These are phyloP conservation scores for Aegotheles bennettii DNA, from an alignment of 2,113 vertebrate species.

Conservation along the genomic window DNA sequence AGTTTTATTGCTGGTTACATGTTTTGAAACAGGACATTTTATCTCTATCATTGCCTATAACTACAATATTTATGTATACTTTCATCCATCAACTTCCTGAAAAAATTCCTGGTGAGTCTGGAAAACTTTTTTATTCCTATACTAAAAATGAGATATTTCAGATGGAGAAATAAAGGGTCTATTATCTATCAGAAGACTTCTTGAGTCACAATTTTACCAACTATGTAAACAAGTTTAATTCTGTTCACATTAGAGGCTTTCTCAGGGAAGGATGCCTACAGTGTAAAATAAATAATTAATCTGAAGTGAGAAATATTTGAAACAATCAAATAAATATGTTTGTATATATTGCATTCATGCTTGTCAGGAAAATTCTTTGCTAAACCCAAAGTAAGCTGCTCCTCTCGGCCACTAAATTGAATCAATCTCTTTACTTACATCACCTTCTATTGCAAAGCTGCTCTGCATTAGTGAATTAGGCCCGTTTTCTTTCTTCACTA, in stretches of 20 bases:
- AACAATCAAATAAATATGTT: not conserved
- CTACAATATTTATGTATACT: not conserved
- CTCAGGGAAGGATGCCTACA: not conserved
- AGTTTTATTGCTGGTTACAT: not conserved
- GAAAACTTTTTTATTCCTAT: not conserved
- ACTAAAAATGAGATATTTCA: not conserved
- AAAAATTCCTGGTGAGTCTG: not conserved
- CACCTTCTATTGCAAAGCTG: not conserved
- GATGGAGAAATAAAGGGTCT: not conserved
- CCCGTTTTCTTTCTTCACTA: not conserved
- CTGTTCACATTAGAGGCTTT: not conserved
- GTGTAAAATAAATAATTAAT: not conserved
- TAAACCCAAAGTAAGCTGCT: not conserved
- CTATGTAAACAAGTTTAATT: not conserved
- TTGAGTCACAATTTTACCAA: not conserved
- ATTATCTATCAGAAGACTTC: not conserved
- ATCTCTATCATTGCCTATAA: not conserved
- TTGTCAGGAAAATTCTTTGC: not conserved
- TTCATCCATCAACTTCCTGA: not conserved
- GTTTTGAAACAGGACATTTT: not conserved
- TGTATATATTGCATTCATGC: not conserved
- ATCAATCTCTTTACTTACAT: not conserved
- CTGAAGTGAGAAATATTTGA: not conserved
- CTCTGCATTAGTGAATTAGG: not conserved
- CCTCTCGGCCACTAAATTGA: not conserved